Evolutionary conservation across 2,113 vertebrate species (phyloP).

Genomic region (Tragelaphus buxtoni): DNA sequence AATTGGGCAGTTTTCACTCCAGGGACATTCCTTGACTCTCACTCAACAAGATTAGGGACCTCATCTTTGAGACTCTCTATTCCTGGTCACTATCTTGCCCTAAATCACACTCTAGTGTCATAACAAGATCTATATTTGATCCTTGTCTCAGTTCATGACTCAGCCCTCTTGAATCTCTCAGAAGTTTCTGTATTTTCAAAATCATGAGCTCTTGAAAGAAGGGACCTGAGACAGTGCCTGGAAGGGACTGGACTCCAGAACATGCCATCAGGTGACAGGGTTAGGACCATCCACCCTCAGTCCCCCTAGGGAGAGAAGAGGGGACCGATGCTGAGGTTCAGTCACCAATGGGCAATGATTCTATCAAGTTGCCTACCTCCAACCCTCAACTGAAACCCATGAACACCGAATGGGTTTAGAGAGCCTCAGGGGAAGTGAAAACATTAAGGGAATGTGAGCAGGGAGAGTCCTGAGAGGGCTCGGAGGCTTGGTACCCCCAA

Average conservation of each 20-base stretch:
- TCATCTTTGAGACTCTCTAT: not conserved
- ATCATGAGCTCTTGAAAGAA: not conserved
- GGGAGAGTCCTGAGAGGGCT: not conserved
- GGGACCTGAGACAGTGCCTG: not conserved
- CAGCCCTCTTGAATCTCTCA: not conserved
- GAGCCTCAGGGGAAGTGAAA: not conserved
- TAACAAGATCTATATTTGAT: not conserved
- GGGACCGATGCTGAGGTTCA: not conserved
- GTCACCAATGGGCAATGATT: not conserved
- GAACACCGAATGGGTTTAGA: not conserved
- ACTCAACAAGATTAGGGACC: not conserved
- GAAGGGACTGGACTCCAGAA: not conserved
- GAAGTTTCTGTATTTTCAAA: not conserved
- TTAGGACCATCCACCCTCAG: not conserved
- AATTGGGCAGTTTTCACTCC: not conserved
- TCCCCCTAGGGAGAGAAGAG: not conserved
- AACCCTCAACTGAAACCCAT: not conserved
- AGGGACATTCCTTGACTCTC: not conserved
- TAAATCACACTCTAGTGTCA: not conserved
- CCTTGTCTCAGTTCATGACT: not conserved
- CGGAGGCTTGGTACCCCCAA: not conserved
- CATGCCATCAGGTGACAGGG: not conserved
- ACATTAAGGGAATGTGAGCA: not conserved
- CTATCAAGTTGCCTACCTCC: not conserved
- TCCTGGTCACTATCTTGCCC: not conserved